Conservation (phyloP, 2,888 invertebrate species). For the Drosophila cognata region DNA sequence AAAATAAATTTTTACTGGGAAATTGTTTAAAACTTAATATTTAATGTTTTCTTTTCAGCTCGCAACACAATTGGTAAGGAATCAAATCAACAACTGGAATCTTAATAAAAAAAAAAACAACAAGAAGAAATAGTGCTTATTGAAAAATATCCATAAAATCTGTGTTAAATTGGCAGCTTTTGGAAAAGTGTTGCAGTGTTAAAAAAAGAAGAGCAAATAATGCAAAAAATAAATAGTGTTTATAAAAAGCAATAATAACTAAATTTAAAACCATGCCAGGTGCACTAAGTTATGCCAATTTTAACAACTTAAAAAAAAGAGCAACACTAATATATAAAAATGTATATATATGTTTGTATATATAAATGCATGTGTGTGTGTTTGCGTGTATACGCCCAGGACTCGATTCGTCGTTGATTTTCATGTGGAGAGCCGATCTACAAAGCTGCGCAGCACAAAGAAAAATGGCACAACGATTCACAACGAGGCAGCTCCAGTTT, state of each 20-base stretch:
- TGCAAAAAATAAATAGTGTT: conserved; percentile 3
- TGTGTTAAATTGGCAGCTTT: conserved; percentile 26
- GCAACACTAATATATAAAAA: conserved; percentile 13
- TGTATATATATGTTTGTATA: conserved; percentile 4
- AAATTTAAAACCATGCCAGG: conserved; percentile 13
- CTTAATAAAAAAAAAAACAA: conserved; percentile 6
- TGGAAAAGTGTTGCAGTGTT: conserved; percentile 38
- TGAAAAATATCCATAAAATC: conserved; percentile 12
- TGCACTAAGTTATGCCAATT: conserved; percentile 44
- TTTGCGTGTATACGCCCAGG: conserved; percentile 51
- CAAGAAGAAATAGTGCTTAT: conserved; percentile 28
- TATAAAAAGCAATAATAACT: conserved; percentile 1
- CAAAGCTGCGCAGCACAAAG: conserved; percentile 71
- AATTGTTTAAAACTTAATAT: neutral
- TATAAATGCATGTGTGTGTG: conserved; percentile 13
- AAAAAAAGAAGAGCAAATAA: conserved; percentile 13
- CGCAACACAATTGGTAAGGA: conserved; percentile 70
- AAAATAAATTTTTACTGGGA: neutral
- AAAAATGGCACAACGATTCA: conserved; percentile 74
- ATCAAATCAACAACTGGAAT: conserved; percentile 48
- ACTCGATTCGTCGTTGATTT: conserved; percentile 48
- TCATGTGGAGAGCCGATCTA: conserved; percentile 64
- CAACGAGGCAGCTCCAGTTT: conserved; percentile 39
- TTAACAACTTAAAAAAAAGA: conserved; percentile 10
- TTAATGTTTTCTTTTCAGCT: conserved; percentile 42